Evolutionary conservation across 2,113 vertebrate genomes (phyloP).

Genomic region (Phalacrocorax carbo): DNA sequence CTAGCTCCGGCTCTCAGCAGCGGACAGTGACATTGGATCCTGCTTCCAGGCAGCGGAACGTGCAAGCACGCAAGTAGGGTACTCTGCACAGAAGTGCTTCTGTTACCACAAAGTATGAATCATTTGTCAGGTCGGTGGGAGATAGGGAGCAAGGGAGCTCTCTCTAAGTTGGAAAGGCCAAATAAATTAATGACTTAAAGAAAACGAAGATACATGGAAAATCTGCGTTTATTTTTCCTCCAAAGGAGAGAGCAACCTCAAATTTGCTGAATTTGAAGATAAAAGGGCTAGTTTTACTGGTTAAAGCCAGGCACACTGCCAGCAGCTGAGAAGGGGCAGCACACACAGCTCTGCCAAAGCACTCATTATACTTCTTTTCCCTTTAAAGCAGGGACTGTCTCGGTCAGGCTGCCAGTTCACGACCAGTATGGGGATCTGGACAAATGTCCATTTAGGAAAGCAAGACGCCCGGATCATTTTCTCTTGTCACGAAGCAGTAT

Average conservation of each 20-base stretch:
- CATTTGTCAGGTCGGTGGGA: neutral
- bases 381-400: neutral
- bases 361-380: neutral
- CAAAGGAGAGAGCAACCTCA: neutral
- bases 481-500: neutral
- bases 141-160: neutral
- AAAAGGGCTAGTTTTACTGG: neutral
- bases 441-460: conserved; percentile 12
- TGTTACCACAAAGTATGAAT: neutral
- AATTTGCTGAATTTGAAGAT: neutral
- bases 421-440: neutral
- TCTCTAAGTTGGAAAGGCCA: neutral
- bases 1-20: neutral
- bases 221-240: neutral
- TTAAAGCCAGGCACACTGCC: conserved; percentile 1
- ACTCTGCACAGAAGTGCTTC: neutral
- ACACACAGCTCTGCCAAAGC: neutral
- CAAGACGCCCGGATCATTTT: neutral
- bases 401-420: neutral
- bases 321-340: neutral
- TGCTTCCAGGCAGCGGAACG: neutral
- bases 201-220: neutral
- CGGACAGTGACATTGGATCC: neutral
- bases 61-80: fast-evolving
- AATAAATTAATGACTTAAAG: neutral